phyloP scores from a whole-genome alignment of 2,888 invertebrate genomes.

The Frankliniella fusca region DNA sequence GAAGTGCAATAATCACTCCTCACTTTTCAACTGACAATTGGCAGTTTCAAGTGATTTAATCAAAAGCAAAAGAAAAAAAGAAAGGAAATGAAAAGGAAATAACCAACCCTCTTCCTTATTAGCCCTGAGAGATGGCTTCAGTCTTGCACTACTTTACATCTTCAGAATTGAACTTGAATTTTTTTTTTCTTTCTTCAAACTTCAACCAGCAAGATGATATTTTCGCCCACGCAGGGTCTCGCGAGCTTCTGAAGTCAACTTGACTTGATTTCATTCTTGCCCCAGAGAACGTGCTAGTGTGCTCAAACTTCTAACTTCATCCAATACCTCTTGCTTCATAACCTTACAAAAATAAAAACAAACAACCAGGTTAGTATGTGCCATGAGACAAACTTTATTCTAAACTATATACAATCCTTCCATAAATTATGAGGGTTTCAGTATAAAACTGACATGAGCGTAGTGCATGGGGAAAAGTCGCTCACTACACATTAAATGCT shows the following conservation, averaged over 20 bases:
- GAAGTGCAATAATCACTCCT: not conserved
- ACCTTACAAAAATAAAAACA: slow-evolving; percentile 72
- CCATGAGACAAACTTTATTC: slow-evolving; percentile 20
- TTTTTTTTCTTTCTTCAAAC: slow-evolving; percentile 25
- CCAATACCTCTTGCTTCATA: slow-evolving; percentile 79
- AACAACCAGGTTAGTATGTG: slow-evolving; percentile 62
- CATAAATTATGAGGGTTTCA: not conserved
- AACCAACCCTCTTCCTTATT: slow-evolving; percentile 7
- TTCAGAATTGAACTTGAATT: slow-evolving; percentile 6
- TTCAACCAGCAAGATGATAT: slow-evolving; percentile 18
- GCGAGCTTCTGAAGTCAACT: slow-evolving; percentile 20
- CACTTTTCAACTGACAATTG: slow-evolving; percentile 1
- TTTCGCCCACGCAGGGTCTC: slow-evolving; percentile 14
- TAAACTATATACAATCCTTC: slow-evolving; percentile 20
- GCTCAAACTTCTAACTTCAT: slow-evolving; percentile 54
- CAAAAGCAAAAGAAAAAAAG: not conserved
- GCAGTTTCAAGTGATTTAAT: not conserved
- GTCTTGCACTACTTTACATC: slow-evolving; percentile 22
- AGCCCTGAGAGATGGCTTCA: slow-evolving; percentile 4
- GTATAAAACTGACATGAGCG: not conserved
- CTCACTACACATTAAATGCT: not conserved
- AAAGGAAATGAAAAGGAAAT: not conserved
- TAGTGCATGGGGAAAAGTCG: slow-evolving; percentile 1
- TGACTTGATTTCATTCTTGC: slow-evolving; percentile 25
- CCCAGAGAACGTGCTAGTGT: slow-evolving; percentile 24